phyloP scores from a whole-genome alignment of 2,113 vertebrate genomes.

The Engraulis encrasicolus region DNA sequence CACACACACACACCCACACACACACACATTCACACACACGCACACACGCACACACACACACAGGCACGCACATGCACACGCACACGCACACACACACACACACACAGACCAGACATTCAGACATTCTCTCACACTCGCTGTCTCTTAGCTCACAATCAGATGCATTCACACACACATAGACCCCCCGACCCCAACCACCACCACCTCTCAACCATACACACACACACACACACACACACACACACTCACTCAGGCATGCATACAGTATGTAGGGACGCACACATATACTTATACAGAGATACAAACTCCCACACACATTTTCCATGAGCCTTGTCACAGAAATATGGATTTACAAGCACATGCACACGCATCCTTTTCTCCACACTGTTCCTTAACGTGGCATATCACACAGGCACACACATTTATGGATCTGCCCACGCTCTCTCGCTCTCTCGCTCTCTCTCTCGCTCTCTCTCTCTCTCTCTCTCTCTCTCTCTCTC shows the following conservation, averaged over 20 bases:
- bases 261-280: background rate
- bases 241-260: background rate
- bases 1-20: background rate
- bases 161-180: too few species aligned
- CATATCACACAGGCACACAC: slow-evolving; percentile 7
- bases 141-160: background rate
- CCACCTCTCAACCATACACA: too few species aligned
- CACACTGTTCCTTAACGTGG: background rate
- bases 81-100: too few species aligned
- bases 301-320: slow-evolving; percentile 1
- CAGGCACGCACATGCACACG: background rate
- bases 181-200: too few species aligned
- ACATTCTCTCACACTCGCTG: background rate
- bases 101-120: too few species aligned
- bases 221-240: background rate
- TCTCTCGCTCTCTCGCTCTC: background rate
- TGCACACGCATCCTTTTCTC: background rate
- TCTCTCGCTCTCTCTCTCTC: background rate
- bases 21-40: background rate
- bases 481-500: background rate
- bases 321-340: slow-evolving; percentile 1
- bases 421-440: slow-evolving; percentile 12
- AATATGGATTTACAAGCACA: slow-evolving; percentile 7
- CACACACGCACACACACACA: background rate
- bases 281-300: background rate